Evolutionary conservation across 2,888 invertebrate genomes (phyloP), one percentile per base, ranked within the genome.

Genomic region (Caenorhabditis japonica): DNA sequence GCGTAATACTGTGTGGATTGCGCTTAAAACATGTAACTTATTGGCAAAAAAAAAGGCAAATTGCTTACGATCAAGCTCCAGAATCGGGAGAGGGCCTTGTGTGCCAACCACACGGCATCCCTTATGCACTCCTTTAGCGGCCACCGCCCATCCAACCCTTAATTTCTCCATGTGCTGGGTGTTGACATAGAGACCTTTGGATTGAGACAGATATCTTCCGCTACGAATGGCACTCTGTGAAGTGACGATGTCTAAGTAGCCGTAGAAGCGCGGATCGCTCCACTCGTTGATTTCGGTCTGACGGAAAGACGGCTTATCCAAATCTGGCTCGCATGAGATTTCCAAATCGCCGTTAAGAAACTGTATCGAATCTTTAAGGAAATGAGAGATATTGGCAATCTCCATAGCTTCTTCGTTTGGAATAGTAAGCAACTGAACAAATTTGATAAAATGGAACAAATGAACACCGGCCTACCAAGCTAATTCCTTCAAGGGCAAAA

Each of bases 201-300:
- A 70, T 23, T 70, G 70, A 0, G 75, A 64, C 5, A 75, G 30
- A 30, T 75, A 75, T 17, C 38, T 75, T 12, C 70, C 70, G 17
- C 75, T 75, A 36, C 59, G 44, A 13, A 66, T 60, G n/a, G 75
- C 70, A 25, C 55, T 51, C 30, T 75, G 75, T 1, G 70, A 64
- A 21, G 75, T 75, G 10, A 75, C 64, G 36, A 75, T 75, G 19
- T 75, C 75, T n/a, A 75, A 41, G 38, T 75, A 75, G 0, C 43
- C 51, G 33, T 66, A 60, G 33, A 75, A 75, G 46, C 75, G 49
- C 2, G 64, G 44, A 51, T 75, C 75, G 4, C 56, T 51, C 69
- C 74, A 74, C 27, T 74, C 74, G 7, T 53, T 68, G 7, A 62
- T 5, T 7, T 69, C 69, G 2, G 69, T 52, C 23, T 69, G 69